Evolutionary conservation across 2,888 invertebrate species (phyloP), one percentile per base, ranked within the genome.

Genomic region (Boloria selene): DNA sequence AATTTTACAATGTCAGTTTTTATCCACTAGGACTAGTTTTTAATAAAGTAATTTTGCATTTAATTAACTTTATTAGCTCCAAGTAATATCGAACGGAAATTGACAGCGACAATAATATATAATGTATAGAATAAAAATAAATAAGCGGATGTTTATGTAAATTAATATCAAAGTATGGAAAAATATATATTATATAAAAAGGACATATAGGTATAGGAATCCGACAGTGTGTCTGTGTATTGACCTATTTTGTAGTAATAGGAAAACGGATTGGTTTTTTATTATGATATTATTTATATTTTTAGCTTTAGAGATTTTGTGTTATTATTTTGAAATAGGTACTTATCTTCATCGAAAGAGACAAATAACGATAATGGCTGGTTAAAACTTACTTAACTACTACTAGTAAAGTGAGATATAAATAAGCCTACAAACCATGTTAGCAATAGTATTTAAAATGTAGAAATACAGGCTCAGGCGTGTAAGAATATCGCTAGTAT

Each of bases 401-500:
- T 18, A 14, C 42, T 31, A 49, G 13, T 62, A 16, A 38, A 44
- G 4, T 53, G 45, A 44, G 17, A 47, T 58, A 62, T 62, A 62
- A 62, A 66, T 62, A 47, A 62, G 53, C 16, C 56, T 62, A 70
- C 73, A 74, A 68, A 71, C 72, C 45, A 17, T 45, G 73, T 74
- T 54, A 50, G 45, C 60, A 73, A 73, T 68, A 69, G 65, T 70
- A 80, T 78, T 80, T 78, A 68, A 77, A 82, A 80, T 77, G 77
- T 77, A 78, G 78, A 77, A 77, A 76, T 74, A 75, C 68, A 70
- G 73, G 74, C 74, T 75, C 68, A 68, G 70, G 71, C 70, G 78
- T 77, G 81, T 83, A 80, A 81, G 82, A 86, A 86, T 82, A 85
- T 83, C 82, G 77, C 75, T 77, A 73, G 75, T 76, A 75, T 82